Conservation (phyloP, 2,888 invertebrate genomes). For the Priocnemis perturbator region DNA sequence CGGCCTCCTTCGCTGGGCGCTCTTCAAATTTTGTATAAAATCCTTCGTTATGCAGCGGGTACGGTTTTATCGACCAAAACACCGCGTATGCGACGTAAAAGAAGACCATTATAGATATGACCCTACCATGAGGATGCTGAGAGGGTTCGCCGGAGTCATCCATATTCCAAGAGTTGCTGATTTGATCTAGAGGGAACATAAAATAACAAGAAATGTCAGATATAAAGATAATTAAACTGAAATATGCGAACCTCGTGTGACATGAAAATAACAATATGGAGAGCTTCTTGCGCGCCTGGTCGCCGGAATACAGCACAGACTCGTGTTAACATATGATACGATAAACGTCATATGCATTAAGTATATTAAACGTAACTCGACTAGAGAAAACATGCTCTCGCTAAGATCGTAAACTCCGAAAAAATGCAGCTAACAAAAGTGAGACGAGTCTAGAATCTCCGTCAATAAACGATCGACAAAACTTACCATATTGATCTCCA, state of each 20-base stretch:
- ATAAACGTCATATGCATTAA: no score
- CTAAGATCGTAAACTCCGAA: no score
- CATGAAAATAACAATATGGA: background rate
- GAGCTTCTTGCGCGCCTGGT: slow-evolving; percentile 3
- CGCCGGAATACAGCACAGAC: no score
- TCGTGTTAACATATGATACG: no score
- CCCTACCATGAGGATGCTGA: slow-evolving; percentile 72
- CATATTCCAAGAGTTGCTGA: slow-evolving; percentile 75
- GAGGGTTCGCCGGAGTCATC: slow-evolving; percentile 74
- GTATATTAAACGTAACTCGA: no score
- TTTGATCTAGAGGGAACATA: slow-evolving; percentile 69
- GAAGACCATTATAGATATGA: slow-evolving; percentile 27
- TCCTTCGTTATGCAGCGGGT: background rate
- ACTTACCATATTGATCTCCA: slow-evolving; percentile 79
- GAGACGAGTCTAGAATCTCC: no score
- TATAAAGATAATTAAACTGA: slow-evolving; percentile 50
- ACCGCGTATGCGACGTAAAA: background rate
- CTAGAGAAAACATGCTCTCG: no score
- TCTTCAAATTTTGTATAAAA: no score
- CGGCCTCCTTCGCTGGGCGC: no score
- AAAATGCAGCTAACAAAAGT: no score
- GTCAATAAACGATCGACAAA: background rate
- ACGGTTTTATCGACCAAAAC: background rate
- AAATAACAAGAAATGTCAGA: slow-evolving; percentile 48
- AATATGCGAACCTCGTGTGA: slow-evolving; percentile 37